phyloP scores from a whole-genome alignment of 2,113 vertebrate genomes.

The Pavo muticus region DNA sequence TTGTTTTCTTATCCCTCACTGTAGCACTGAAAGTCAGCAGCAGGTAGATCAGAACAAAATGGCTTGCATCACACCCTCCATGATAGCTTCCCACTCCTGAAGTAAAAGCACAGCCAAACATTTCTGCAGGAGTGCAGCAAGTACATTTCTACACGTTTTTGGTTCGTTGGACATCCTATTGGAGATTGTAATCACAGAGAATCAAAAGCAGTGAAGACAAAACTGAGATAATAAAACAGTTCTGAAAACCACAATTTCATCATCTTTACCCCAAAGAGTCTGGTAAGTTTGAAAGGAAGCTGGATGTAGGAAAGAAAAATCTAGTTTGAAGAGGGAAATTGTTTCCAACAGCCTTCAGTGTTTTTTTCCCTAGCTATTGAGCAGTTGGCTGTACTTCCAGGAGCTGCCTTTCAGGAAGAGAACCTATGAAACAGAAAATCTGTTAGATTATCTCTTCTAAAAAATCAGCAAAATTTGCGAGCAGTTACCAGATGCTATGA shows the following conservation, averaged over 20 bases:
- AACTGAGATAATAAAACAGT: neutral
- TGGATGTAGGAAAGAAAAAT: neutral
- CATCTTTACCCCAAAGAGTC: neutral
- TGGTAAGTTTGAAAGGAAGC: conserved; percentile 13
- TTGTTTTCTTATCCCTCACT: conserved; percentile 17
- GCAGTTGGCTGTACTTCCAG: neutral
- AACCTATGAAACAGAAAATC: neutral
- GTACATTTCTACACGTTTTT: neutral
- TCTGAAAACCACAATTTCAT: neutral
- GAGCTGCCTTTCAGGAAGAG: neutral
- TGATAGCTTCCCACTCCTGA: neutral
- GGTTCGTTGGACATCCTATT: neutral
- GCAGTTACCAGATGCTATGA: neutral
- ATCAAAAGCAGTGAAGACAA: neutral
- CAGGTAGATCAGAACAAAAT: conserved; percentile 38
- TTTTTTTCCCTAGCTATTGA: neutral
- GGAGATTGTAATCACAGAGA: neutral
- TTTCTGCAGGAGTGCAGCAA: neutral
- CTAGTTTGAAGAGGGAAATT: neutral
- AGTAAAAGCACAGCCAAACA: neutral
- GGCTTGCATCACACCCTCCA: neutral
- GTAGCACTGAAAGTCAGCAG: conserved; percentile 17
- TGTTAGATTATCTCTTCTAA: neutral
- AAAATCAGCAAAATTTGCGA: neutral
- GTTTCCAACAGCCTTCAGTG: neutral